Evolutionary conservation across 2,888 invertebrate genomes (phyloP).

Genomic region (Gortyna flavago): DNA sequence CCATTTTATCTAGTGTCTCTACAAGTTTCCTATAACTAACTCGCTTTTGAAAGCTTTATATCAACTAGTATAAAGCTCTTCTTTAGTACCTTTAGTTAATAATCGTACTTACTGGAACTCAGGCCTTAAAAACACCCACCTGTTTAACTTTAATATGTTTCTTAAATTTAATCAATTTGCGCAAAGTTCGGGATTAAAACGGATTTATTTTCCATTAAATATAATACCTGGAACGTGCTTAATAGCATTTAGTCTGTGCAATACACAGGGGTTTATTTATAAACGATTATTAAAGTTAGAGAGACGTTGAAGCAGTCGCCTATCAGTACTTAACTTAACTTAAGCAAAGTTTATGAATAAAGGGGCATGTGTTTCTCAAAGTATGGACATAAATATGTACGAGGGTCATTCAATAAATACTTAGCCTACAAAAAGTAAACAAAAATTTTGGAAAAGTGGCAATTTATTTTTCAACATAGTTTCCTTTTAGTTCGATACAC

Average conservation of each 20-base stretch:
- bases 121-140: background rate
- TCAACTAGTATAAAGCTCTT: background rate
- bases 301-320: background rate
- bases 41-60: constrained; percentile 19
- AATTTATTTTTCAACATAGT: too few relatives aligned
- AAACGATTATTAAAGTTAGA: background rate
- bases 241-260: background rate
- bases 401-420: too few relatives aligned
- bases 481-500: too few relatives aligned
- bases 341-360: background rate
- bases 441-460: too few relatives aligned
- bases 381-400: too few relatives aligned
- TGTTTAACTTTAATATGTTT: background rate
- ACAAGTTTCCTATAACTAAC: background rate
- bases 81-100: constrained; percentile 1
- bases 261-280: background rate
- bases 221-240: background rate
- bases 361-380: background rate
- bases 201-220: background rate
- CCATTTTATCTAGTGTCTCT: background rate
- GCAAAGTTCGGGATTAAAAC: background rate
- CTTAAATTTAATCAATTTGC: constrained; percentile 8
- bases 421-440: too few relatives aligned
- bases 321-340: background rate
- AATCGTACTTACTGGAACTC: background rate